Base-by-base conservation (phyloP, 2,888 invertebrate species). In the Chorisops tibialis region DNA sequence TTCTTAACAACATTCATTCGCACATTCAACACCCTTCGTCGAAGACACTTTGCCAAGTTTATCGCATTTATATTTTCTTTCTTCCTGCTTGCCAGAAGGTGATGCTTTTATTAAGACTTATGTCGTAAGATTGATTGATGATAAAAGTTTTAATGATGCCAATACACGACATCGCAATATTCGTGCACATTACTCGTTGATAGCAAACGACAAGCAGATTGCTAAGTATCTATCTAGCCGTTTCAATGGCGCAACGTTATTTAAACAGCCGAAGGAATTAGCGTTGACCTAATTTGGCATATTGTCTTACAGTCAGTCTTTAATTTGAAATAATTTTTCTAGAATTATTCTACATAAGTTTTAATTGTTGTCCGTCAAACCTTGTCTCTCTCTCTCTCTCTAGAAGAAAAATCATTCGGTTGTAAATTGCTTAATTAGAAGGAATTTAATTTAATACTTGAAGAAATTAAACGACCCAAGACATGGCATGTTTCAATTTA, bases 341-440 rank as follows among this genome's bases (percentile, higher is more conserved):
- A 21, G 4, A 52, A 52, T 52, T 52, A 21, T 52, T 52, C 38
- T 38, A 52, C 41, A 41, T n/a, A 41, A 41, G 11, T 14, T 41
- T 52, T 38, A 52, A 37, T 52, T 43, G 16, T 52, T 52, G 30
- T 30, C 30, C 9, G 7, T 19, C 22, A 38, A 51, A 50, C 30
- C n/a, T n/a, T n/a, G n/a, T n/a, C n/a, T n/a, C n/a, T n/a, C n/a
- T n/a, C n/a, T n/a, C n/a, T n/a, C n/a, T n/a, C n/a, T n/a, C n/a
- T n/a, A n/a, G n/a, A n/a, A n/a, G n/a, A 14, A 16, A n/a, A 48
- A 48, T n/a, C 35, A 18, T 21, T 52, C 39, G 21, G 38, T 38
- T 39, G 52, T 52, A 39, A 39, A 38, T 52, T 52, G 38, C 52
- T 52, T 52, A 52, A 52, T 52, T 52, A 52, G 52, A 38, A 21